phyloP scores from a whole-genome alignment of 2,113 vertebrate species.

The Tapirus terrestris region DNA sequence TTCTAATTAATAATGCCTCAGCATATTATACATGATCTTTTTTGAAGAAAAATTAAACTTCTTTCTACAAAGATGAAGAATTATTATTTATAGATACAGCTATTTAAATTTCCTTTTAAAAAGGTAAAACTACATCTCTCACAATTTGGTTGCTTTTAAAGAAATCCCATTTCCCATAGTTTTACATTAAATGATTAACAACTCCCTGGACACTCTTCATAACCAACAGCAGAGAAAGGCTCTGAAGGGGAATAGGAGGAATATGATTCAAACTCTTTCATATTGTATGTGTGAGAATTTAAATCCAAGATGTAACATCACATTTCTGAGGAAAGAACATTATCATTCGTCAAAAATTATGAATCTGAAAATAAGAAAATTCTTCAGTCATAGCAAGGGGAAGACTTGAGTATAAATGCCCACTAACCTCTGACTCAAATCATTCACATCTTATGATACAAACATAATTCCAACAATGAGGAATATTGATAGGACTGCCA shows the following conservation, averaged over 20 bases:
- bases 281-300: neutral
- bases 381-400: neutral
- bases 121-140: neutral
- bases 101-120: constrained; percentile 2
- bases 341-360: neutral
- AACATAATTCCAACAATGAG: neutral
- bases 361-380: neutral
- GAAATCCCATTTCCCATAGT: neutral
- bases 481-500: neutral
- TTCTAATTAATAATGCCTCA: neutral
- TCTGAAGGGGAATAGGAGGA: neutral
- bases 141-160: neutral
- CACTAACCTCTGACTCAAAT: neutral
- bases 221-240: neutral
- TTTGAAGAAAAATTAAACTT: constrained; percentile 36
- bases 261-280: neutral
- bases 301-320: neutral
- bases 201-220: neutral
- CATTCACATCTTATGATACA: neutral
- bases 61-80: neutral
- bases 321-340: neutral
- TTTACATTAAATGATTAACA: constrained; percentile 19
- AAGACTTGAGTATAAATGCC: neutral
- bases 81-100: neutral
- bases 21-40: neutral